Conservation (phyloP, 1,140 invertebrate species). For the Portunus trituberculatus region DNA sequence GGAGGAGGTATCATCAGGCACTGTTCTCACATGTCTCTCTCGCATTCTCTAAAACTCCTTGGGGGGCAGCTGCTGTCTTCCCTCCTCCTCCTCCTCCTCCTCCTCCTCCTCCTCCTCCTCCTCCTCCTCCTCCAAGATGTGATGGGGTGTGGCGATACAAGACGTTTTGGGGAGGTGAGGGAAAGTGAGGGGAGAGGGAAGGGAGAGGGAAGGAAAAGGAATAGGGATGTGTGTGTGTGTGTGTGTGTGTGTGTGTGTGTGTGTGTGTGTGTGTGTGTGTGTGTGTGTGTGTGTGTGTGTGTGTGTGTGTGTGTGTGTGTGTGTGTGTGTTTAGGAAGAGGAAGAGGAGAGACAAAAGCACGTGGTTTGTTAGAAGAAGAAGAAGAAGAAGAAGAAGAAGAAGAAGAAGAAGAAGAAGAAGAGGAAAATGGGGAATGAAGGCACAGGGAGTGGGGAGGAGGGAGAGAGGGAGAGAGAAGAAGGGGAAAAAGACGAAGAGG, state of each 20-base stretch:
- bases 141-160: no score
- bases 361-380: not conserved
- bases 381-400: not conserved
- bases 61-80: not conserved
- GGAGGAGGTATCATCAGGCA: not conserved
- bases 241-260: no score
- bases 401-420: not conserved
- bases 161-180: not conserved
- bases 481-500: no score
- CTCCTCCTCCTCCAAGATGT: not conserved
- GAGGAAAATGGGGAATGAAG: not conserved
- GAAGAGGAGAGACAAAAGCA: not conserved
- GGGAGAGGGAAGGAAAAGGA: no score
- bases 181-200: not conserved
- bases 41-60: not conserved
- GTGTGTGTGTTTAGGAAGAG: no score
- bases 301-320: no score
- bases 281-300: no score
- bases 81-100: not conserved
- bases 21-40: not conserved
- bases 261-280: no score
- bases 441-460: not conserved
- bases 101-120: constrained; percentile 6
- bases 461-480: not conserved
- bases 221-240: no score